Evolutionary conservation across 92 coral and sea anemone species (phyloP).

Genomic region (Zoanthus sansibaricus): DNA sequence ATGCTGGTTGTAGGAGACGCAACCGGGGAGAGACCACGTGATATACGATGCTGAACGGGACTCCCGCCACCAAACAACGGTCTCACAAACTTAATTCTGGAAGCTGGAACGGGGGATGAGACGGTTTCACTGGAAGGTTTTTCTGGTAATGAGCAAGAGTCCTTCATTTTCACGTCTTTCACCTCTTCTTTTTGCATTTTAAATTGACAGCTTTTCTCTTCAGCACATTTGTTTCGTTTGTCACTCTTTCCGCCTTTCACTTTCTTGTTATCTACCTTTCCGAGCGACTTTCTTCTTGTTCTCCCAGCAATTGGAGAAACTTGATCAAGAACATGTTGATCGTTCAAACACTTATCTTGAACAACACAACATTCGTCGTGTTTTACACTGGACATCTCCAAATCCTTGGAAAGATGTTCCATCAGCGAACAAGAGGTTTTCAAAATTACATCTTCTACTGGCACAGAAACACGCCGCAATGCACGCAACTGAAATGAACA

Average conservation of each 20-base stretch:
- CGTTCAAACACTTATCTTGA: slow-evolving; percentile 31
- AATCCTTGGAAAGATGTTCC: not conserved
- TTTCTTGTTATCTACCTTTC: slow-evolving; percentile 36
- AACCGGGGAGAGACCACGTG: slow-evolving; percentile 75
- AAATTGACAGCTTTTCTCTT: not conserved
- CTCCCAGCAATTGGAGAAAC: slow-evolving; percentile 88
- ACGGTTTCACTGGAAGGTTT: slow-evolving; percentile 52
- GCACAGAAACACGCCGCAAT: slow-evolving; percentile 66
- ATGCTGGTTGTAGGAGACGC: slow-evolving; percentile 95
- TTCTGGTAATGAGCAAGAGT: slow-evolving; percentile 29
- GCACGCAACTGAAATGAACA: slow-evolving; percentile 75
- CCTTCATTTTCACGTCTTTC: slow-evolving; percentile 26
- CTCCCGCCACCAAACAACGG: slow-evolving; percentile 82
- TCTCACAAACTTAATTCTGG: slow-evolving; percentile 80
- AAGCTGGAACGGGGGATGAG: slow-evolving; percentile 86
- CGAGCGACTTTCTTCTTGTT: slow-evolving; percentile 68
- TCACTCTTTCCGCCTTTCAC: slow-evolving; percentile 36
- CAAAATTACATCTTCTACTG: slow-evolving; percentile 15
- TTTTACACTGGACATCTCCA: not conserved
- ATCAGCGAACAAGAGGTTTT: not conserved
- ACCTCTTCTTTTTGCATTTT: not conserved
- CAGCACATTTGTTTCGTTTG: slow-evolving; percentile 19
- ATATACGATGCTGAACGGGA: slow-evolving; percentile 72
- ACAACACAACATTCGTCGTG: not conserved
- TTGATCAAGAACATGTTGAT: slow-evolving; percentile 1